phyloP scores from a whole-genome alignment of 2,113 vertebrate species.

The Cercocebus atys region DNA sequence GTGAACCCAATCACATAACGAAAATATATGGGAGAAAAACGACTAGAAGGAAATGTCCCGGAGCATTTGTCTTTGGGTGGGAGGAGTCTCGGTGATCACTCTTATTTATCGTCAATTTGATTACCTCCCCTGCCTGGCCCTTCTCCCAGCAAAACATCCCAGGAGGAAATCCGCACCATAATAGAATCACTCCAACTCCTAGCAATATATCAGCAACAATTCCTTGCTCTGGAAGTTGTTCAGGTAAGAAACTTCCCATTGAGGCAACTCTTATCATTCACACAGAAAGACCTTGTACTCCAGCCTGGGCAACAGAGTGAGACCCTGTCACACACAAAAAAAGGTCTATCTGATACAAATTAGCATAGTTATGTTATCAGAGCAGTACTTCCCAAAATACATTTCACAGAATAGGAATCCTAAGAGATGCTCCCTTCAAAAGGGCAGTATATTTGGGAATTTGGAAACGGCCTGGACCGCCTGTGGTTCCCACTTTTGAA shows the following conservation, averaged over 20 bases:
- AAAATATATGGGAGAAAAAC: not conserved
- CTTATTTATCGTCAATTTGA: not conserved
- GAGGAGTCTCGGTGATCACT: not conserved
- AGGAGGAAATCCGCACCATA: not conserved
- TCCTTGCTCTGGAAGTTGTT: not conserved
- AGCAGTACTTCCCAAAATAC: not conserved
- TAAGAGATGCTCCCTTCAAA: not conserved
- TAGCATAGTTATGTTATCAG: rapidly evolving
- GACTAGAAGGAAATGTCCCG: not conserved
- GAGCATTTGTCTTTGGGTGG: not conserved
- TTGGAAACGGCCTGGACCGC: not conserved
- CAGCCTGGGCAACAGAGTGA: too few relatives aligned
- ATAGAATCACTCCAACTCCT: not conserved
- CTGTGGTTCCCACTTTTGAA: not conserved
- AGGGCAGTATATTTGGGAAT: too few relatives aligned
- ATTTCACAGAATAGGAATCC: rapidly evolving
- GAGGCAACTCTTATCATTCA: not conserved
- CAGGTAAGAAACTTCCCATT: not conserved
- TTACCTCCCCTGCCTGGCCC: not conserved
- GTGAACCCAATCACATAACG: not conserved
- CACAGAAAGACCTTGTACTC: not conserved
- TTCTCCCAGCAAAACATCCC: not conserved
- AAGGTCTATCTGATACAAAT: not conserved
- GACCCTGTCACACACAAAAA: too few relatives aligned
- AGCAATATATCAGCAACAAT: rapidly evolving